Evolutionary conservation across 2,797 vertebrate genomes (phyloP).

Genomic region (Kryptopterus vitreolus): DNA sequence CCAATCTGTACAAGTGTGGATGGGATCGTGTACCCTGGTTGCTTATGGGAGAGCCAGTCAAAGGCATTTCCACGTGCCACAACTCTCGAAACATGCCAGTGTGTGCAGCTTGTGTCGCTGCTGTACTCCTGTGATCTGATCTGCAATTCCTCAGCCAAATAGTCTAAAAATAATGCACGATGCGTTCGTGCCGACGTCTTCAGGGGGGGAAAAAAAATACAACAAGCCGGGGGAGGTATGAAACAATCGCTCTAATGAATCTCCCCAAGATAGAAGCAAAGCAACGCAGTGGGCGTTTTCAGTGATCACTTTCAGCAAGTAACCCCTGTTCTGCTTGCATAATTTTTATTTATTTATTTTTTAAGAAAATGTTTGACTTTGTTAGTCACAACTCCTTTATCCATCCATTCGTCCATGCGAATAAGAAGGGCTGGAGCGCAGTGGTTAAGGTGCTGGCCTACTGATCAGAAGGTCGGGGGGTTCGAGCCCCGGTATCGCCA

Average conservation of each 20-base stretch:
- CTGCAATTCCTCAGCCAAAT: constrained; percentile 59
- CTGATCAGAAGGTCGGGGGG: too few species aligned
- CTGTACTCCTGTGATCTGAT: constrained; percentile 44
- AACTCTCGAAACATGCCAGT: constrained; percentile 68
- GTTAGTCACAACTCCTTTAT: not conserved
- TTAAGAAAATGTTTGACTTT: not conserved
- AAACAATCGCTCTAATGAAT: constrained; percentile 3
- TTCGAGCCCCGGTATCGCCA: too few species aligned
- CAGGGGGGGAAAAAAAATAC: not conserved
- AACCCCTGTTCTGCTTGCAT: not conserved
- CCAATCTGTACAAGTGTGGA: constrained; percentile 66
- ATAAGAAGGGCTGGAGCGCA: too few species aligned
- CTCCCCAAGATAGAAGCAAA: not conserved
- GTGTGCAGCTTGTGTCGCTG: constrained; percentile 58
- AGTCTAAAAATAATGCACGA: constrained; percentile 28
- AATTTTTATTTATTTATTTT: not conserved
- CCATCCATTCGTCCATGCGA: too few species aligned
- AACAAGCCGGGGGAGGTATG: not conserved
- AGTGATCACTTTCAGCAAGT: not conserved
- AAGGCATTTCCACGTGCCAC: constrained; percentile 60
- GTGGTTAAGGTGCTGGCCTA: too few species aligned
- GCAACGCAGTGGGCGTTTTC: not conserved
- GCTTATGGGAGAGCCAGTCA: constrained; percentile 62
- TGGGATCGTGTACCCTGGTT: constrained; percentile 61
- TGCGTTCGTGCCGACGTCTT: not conserved